phyloP scores from a whole-genome alignment of 2,888 invertebrate species.

The Theodoxus fluviatilis region DNA sequence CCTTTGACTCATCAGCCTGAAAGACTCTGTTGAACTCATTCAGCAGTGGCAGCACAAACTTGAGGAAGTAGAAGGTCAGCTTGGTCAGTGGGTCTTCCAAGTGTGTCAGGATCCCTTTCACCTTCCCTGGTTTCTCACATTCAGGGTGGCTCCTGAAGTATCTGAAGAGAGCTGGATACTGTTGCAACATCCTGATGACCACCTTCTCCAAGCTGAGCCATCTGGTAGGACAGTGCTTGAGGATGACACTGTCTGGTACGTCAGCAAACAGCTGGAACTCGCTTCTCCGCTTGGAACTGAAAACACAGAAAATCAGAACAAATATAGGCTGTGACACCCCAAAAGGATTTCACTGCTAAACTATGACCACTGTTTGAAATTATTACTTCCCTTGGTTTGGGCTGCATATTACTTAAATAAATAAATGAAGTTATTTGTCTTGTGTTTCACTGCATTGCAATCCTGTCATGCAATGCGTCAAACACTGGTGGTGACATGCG shows the following conservation, averaged over 20 bases:
- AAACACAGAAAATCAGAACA: too few species aligned
- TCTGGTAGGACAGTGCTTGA: conserved; percentile 18
- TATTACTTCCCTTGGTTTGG: too few species aligned
- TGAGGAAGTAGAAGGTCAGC: background rate
- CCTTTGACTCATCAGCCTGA: conserved; percentile 11
- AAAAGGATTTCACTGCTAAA: too few species aligned
- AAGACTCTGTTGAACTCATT: conserved; percentile 7
- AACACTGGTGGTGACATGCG: too few species aligned
- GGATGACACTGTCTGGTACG: background rate
- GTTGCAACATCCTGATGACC: background rate
- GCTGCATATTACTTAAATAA: too few species aligned
- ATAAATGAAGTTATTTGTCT: too few species aligned
- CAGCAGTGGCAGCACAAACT: background rate
- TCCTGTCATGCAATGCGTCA: too few species aligned
- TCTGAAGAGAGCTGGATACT: background rate
- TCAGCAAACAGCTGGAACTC: background rate
- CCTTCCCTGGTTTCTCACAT: background rate
- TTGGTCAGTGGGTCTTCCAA: background rate
- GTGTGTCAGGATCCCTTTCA: background rate
- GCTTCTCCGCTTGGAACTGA: too few species aligned
- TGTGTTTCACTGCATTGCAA: too few species aligned
- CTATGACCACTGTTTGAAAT: too few species aligned
- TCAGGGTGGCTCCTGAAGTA: conserved; percentile 10
- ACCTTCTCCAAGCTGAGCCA: conserved; percentile 19
- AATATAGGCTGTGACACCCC: too few species aligned